Base-by-base conservation (phyloP, 2,888 invertebrate genomes). In the Scaptomyza polygonia region DNA sequence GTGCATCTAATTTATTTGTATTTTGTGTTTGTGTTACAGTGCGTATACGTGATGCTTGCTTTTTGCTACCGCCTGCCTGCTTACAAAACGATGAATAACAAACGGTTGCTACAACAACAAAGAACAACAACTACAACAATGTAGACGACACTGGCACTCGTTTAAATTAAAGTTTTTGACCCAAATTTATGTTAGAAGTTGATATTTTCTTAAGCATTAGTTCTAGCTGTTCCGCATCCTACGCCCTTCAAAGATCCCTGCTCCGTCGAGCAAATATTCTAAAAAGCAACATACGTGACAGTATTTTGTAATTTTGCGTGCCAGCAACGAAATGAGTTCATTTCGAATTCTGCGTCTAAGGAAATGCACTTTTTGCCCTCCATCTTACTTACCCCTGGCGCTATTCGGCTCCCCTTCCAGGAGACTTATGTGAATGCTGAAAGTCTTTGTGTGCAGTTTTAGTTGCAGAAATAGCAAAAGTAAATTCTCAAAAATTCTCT, bases 1-100 rank as follows among this genome's bases (percentile, higher is more conserved):
- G 72, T 83, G 83, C 83, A 88, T 85, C 88, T 88, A 88, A 88
- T 88, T 88, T 88, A 85, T 88, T 83, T 88, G 77, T 79, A 82
- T 79, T 86, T 88, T 79, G 63, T 79, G 77, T 88, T 88, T 86
- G 80, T 71, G 77, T 67, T 64, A 70, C 72, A 77, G 59, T 83
- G 85, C 88, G 83, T 83, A 77, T 86, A 79, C 81, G 86, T 80
- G 84, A 66, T 86, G 56, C 53, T 58, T 65, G 67, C 55, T 54
- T 49, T 32, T 55, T 68, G 39, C 61, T 44, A 40, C 54, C 51
- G 66, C 48, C 54, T 45, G 66, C 48, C 54, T 45, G 44, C 63
- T 68, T 32, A 25, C 59, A n/a, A 44, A 65, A 57, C 44, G 39
- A 36, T 27, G 43, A 29, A 55, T 62, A 47, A 30, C 64, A 52